Evolutionary conservation across 1,140 invertebrate species (phyloP).

Genomic region (Matsumurasca onukii): DNA sequence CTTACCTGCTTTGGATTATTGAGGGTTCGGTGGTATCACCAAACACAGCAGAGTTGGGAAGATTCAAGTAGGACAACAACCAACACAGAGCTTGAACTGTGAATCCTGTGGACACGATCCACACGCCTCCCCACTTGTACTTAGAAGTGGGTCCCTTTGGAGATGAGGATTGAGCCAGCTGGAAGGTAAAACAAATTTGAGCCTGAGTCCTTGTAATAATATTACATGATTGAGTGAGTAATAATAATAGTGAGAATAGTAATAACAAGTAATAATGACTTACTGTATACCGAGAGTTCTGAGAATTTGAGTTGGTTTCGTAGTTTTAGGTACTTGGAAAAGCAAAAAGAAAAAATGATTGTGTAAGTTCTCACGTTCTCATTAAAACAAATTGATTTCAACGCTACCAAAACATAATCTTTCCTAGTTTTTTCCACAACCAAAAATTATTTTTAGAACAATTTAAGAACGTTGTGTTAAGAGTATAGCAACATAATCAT

Average conservation of each 20-base stretch:
- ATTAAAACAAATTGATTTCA: too few relatives aligned
- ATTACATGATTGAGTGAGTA: not conserved
- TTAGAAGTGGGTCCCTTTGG: slow-evolving; percentile 2
- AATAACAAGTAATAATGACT: not conserved
- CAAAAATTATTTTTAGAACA: too few relatives aligned
- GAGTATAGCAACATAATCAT: too few relatives aligned
- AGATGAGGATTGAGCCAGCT: slow-evolving; percentile 14
- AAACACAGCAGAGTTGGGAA: slow-evolving; percentile 37
- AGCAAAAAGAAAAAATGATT: too few relatives aligned
- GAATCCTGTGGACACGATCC: slow-evolving; percentile 30
- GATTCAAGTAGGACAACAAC: slow-evolving; percentile 38
- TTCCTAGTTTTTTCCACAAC: too few relatives aligned
- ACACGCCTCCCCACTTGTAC: slow-evolving; percentile 22
- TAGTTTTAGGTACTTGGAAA: too few relatives aligned
- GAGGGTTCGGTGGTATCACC: slow-evolving; percentile 33
- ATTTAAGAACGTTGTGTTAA: too few relatives aligned
- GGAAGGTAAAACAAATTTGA: not conserved
- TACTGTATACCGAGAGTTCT: too few relatives aligned
- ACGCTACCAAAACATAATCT: too few relatives aligned
- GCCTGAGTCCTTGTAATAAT: not conserved
- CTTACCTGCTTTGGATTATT: slow-evolving; percentile 37
- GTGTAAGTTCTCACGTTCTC: too few relatives aligned
- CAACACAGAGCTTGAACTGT: slow-evolving; percentile 35
- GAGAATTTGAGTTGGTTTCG: too few relatives aligned
- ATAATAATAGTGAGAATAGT: slow-evolving; percentile 2